phyloP scores from a whole-genome alignment of 2,888 invertebrate species.

The Brachypalpus laphriformis region DNA sequence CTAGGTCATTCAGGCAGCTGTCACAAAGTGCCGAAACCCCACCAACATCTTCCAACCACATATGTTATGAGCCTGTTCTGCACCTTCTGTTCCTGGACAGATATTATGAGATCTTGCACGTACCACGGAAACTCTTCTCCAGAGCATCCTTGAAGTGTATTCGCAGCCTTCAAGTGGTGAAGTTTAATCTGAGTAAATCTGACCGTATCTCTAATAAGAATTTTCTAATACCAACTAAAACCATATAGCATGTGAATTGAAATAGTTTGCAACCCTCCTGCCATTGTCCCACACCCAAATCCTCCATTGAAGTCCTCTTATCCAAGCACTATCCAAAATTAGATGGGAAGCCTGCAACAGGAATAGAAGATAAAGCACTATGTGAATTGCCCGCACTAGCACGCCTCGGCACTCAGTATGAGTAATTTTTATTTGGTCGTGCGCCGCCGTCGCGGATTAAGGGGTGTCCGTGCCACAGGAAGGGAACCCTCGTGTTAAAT shows the following conservation, averaged over 20 bases:
- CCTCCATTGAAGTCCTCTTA: constrained; percentile 15
- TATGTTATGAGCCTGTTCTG: too few relatives aligned
- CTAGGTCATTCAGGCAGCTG: too few relatives aligned
- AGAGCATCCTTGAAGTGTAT: too few relatives aligned
- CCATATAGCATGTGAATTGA: neutral
- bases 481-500: constrained; percentile 37
- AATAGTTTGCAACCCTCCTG: constrained; percentile 34
- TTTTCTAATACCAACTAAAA: neutral
- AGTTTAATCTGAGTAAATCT: too few relatives aligned
- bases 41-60: too few relatives aligned
- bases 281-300: constrained; percentile 11
- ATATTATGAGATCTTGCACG: too few relatives aligned
- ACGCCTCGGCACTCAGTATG: constrained; percentile 25
- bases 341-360: neutral
- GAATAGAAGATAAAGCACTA: constrained; percentile 9
- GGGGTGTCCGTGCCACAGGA: constrained; percentile 8
- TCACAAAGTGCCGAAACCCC: too few relatives aligned
- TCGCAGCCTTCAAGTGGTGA: too few relatives aligned
- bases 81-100: too few relatives aligned
- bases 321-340: constrained; percentile 14
- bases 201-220: neutral
- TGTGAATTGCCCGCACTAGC: constrained; percentile 31
- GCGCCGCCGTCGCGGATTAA: constrained; percentile 40
- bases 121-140: too few relatives aligned
- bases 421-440: constrained; percentile 41